Evolutionary conservation across 2,797 vertebrate genomes (phyloP), one percentile per base, ranked within the genome.

Genomic region (Bucorvus abyssinicus): DNA sequence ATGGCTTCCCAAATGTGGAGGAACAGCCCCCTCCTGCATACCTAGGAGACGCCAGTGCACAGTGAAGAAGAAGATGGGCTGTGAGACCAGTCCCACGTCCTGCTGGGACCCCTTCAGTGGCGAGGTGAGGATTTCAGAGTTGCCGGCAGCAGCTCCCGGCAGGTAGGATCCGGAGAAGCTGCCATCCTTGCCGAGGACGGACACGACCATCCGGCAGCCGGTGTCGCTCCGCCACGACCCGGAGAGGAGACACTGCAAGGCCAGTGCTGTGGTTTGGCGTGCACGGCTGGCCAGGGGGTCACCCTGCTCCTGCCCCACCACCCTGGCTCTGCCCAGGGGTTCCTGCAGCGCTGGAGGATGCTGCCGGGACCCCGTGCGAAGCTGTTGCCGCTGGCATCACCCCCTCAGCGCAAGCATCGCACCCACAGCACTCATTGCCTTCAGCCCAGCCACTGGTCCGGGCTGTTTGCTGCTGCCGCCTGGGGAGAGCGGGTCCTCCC

Each of bases 31-130:
- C 16, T 47, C 19, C 40, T 40, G 29, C 65, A 49, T 93, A 96
- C 95, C 93, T 94, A 0, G 77, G n/a, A 56, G 65, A 30, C 0
- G 15, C 95, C 93, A 90, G 40, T 6, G 60, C 77, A 96, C 84
- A 0, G 57, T 78, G 74, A 96, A 96, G 57, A 81, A 93, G 70
- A 95, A 96, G 45, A 1, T 87, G 67, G 93, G 93, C n/a, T 94
- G 91, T 10, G 29, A 12, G 3, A n/a, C 18, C 29, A 87, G 36
- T 18, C 2, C n/a, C 3, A 9, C 9, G 0, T 95, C 94, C 81
- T 93, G 94, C n/a, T 95, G 91, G 12, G 75, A 87, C 7, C 94
- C 93, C 19, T 87, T 21, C 75, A 96, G 50, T 2, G 91, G 82
- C 0, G 71, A 95, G 7, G 67, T 22, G 42, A 79, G 75, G 55